These are phyloP conservation scores for Amblyteles armatorius DNA, from an alignment of 2,888 invertebrate species.

Conservation along the genomic window DNA sequence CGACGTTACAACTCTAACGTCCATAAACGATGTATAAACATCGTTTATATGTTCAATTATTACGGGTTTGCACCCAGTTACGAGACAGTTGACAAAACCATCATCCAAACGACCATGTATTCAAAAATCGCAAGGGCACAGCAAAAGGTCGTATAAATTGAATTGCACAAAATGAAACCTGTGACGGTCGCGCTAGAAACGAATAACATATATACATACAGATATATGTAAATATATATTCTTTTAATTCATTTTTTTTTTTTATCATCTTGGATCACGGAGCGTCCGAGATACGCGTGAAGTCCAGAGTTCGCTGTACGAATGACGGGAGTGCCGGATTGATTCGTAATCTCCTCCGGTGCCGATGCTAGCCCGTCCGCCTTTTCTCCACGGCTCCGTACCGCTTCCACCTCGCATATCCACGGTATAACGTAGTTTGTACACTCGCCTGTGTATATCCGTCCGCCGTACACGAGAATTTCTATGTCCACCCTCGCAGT, in stretches of 20 bases:
- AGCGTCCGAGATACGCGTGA: slow-evolving; percentile 69
- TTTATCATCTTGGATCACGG: background rate
- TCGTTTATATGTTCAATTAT: slow-evolving; percentile 8
- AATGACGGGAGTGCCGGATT: slow-evolving; percentile 56
- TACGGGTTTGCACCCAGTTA: too few species aligned
- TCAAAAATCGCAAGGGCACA: too few species aligned
- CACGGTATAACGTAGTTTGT: slow-evolving; percentile 1
- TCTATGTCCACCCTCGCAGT: slow-evolving; percentile 29
- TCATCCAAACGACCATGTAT: too few species aligned
- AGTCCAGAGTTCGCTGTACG: slow-evolving; percentile 60
- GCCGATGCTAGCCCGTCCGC: slow-evolving; percentile 6
- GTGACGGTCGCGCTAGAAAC: background rate
- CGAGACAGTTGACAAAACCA: too few species aligned
- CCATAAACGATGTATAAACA: background rate
- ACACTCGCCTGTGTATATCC: slow-evolving; percentile 1
- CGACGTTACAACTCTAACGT: background rate
- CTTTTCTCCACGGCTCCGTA: background rate
- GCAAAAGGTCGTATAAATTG: too few species aligned
- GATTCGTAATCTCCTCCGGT: slow-evolving; percentile 31
- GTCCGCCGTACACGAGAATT: slow-evolving; percentile 21
- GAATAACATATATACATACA: background rate
- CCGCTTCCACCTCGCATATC: background rate
- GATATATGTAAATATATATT: background rate
- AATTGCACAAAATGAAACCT: too few species aligned
- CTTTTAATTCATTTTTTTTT: too few species aligned